These are phyloP conservation scores for Microctenopoma stevenorrisi DNA, from an alignment of 2,797 vertebrate species.

Conservation along the genomic window DNA sequence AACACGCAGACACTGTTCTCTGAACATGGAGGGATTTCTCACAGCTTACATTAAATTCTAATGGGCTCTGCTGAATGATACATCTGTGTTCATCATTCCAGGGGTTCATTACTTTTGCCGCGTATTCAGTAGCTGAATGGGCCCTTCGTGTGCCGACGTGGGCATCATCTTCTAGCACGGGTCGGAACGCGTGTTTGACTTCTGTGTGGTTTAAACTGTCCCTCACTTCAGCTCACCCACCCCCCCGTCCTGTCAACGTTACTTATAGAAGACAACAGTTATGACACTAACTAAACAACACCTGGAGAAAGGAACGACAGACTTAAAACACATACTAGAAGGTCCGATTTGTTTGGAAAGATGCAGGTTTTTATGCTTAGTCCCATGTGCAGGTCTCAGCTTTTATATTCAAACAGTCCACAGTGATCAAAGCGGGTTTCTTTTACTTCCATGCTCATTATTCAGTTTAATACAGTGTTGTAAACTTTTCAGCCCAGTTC, in stretches of 20 bases:
- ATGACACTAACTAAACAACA: not conserved
- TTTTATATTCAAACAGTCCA: not conserved
- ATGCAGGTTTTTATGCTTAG: too few relatives aligned
- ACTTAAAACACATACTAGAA: too few relatives aligned
- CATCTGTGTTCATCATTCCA: not conserved
- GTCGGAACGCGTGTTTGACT: too few relatives aligned
- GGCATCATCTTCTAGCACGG: too few relatives aligned
- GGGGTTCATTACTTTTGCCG: not conserved
- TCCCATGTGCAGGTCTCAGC: too few relatives aligned
- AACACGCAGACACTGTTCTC: slow-evolving; percentile 23
- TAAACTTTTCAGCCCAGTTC: not conserved
- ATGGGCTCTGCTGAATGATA: not conserved
- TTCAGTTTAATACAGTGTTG: too few relatives aligned
- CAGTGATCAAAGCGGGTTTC: not conserved
- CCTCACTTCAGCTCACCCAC: too few relatives aligned
- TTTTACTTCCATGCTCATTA: too few relatives aligned
- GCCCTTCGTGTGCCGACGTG: too few relatives aligned
- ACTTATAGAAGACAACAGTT: not conserved
- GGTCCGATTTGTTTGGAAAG: too few relatives aligned
- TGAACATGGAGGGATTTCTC: slow-evolving; percentile 31
- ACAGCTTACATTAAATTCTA: slow-evolving; percentile 11
- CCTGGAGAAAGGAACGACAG: not conserved
- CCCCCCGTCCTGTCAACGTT: not conserved
- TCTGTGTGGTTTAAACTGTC: too few relatives aligned
- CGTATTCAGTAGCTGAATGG: not conserved